Evolutionary conservation across 1,140 invertebrate genomes (phyloP), one percentile per base, ranked within the genome.

Genomic region (Gonioctena quinquepunctata): DNA sequence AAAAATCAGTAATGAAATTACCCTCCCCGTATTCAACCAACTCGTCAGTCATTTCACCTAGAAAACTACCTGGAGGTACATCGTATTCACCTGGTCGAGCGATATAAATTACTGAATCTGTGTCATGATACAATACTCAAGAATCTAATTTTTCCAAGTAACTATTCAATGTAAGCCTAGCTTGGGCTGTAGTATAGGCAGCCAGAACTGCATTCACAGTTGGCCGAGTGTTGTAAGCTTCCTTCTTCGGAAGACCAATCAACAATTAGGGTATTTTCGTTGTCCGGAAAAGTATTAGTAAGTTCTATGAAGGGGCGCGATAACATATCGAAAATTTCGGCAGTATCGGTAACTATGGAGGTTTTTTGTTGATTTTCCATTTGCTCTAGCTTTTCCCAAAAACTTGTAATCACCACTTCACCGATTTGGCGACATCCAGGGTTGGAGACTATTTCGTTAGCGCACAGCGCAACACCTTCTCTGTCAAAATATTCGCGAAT

Each of bases 111-210:
- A 81, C 56, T 11, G 65, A 74, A 69, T 85, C 84, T 2, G 84
- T 86, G 66, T 85, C 84, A 19, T 72, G 82, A 69, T 86, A 85
- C 2, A 84, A 59, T 2, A 79, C 78, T 26, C 77, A 56, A 1
- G 73, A 42, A 18, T 70, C 75, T 11, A 85, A 54, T 26, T 71
- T 63, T 73, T 83, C 76, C 11, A 85, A 63, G 59, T 80, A 77
- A 16, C 61, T 52, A 61, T 84, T 85, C 2, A 85, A 73, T 70
- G 83, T 78, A 6, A 85, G 63, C 1, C 84, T 63, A 0, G 83
- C 84, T 59, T 82, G 79, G 8, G 81, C 77, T 1, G 84, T 86
- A 1, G 79, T 81, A 60, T 80, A 85, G 1, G 28, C 28, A 11
- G 28, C 28, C 28, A 33, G 13, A 2, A 33, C 28, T 11, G n/a